Base-by-base conservation (phyloP, 1,140 invertebrate genomes). In the Achroia grisella region DNA sequence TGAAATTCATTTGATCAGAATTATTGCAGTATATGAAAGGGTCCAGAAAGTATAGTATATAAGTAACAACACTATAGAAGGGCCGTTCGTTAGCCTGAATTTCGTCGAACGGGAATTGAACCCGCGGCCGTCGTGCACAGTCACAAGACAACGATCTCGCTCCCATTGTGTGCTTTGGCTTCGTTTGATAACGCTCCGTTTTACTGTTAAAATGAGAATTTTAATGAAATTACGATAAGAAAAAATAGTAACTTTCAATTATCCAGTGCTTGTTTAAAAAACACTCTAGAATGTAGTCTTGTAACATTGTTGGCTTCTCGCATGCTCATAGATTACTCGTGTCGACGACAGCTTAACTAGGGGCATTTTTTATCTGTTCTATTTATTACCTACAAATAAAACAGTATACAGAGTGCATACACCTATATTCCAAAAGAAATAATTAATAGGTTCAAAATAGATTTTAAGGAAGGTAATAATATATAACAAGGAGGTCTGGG, bases 121-220 rank as follows among this genome's bases (percentile, higher is more conserved):
- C 50, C 56, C 55, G 48, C 46, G 52, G 62, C 48, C 58, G 55
- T 57, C 66, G 63, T 65, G 70, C 55, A 23, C 47, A 48, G 52
- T 57, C 52, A 41, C 34, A 36, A 50, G 71, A 73, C 70, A 74
- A 75, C 52, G 65, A 78, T 78, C 71, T 75, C 45, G 54, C 57
- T 56, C 45, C 71, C 70, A 78, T 78, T 78, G 71, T 78, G 61
- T 73, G 59, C 61, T 59, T 59, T 62, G 43, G 50, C 49, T 52
- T 48, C 45, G 50, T 49, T 59, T 60, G 71, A 73, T 71, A 71
- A 73, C 58, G 64, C 61, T 67, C 49, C 62, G 52, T 56, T 57
- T 64, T 51, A 53, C 50, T 39, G 59, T 49, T 63, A 62, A 62
- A 56, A 54, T 27, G 51, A 57, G 60, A 70, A 61, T 69, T 71